phyloP scores from a whole-genome alignment of 2,113 vertebrate species.

The Probosciger aterrimus region DNA sequence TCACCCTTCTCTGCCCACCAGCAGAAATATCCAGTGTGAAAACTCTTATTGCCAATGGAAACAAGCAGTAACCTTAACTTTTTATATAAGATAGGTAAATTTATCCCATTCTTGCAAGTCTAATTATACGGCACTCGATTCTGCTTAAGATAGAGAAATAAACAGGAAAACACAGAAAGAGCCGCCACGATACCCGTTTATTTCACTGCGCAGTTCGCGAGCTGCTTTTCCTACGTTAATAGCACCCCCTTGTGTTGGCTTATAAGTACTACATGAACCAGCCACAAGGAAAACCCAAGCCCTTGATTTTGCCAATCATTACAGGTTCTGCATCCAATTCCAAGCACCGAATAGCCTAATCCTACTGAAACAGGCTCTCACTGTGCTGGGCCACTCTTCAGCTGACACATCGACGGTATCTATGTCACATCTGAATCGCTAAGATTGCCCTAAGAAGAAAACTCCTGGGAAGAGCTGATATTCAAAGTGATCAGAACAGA shows the following conservation, averaged over 20 bases:
- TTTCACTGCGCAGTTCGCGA: rapidly evolving
- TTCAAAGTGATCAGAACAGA: neutral
- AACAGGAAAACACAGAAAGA: neutral
- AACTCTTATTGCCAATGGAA: neutral
- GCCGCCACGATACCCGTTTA: neutral
- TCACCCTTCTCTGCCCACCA: neutral
- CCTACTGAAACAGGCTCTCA: neutral
- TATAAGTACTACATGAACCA: neutral
- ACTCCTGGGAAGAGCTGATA: neutral
- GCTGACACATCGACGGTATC: neutral
- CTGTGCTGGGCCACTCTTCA: neutral
- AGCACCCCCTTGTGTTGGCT: neutral
- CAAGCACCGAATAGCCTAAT: neutral
- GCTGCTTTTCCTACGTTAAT: neutral
- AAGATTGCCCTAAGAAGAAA: neutral
- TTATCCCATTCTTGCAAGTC: neutral
- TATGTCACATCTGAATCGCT: neutral
- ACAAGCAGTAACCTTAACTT: neutral
- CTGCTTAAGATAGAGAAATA: neutral
- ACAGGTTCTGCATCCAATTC: neutral
- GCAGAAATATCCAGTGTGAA: neutral
- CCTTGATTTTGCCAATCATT: neutral
- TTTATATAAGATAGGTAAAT: neutral
- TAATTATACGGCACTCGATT: neutral
- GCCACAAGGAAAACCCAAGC: neutral